These are phyloP conservation scores for Pimpla rufipes DNA, from an alignment of 2,888 invertebrate genomes.

Conservation along the genomic window DNA sequence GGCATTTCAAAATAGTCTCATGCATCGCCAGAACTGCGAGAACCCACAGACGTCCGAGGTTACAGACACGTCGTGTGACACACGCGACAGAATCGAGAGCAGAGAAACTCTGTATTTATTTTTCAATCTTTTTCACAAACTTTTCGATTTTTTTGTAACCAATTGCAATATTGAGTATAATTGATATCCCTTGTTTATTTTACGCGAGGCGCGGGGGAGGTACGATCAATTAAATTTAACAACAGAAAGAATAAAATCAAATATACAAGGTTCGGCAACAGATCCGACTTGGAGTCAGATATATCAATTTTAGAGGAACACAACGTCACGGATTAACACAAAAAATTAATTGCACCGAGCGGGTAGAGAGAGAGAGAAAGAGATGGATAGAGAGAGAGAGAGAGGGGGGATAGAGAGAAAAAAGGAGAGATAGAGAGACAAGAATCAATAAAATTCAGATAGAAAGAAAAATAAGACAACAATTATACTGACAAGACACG, in stretches of 20 bases:
- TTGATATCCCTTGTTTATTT: constrained; percentile 7
- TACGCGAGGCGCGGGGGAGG: constrained; percentile 73
- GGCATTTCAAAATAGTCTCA: constrained; percentile 99
- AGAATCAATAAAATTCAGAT: constrained; percentile 56
- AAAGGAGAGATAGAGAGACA: constrained; percentile 72
- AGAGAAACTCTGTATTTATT: constrained; percentile 58
- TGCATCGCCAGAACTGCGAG: constrained; percentile 97
- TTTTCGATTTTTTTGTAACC: constrained; percentile 31
- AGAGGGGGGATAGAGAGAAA: constrained; percentile 74
- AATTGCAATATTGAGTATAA: constrained; percentile 62
- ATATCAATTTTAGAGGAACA: constrained; percentile 57
- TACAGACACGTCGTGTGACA: constrained; percentile 71
- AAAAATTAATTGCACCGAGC: constrained; percentile 84
- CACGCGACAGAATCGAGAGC: constrained; percentile 74
- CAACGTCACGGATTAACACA: constrained; percentile 76
- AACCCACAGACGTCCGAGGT: constrained; percentile 82
- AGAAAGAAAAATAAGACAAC: constrained; percentile 69
- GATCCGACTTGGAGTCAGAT: constrained; percentile 27
- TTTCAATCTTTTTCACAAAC: constrained; percentile 5
- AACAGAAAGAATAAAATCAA: constrained; percentile 67
- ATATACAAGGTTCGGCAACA: constrained; percentile 56
- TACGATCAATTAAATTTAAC: constrained; percentile 49
- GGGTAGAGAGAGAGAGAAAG: constrained; percentile 86
- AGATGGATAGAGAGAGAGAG: constrained; percentile 72
- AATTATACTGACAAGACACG: constrained; percentile 63